A percentile compares a stretch with the other conserved stretches of the same genome.
Evolutionary conservation across 2,888 invertebrate genomes (phyloP).

Genomic region (Vesta saturnalis): DNA sequence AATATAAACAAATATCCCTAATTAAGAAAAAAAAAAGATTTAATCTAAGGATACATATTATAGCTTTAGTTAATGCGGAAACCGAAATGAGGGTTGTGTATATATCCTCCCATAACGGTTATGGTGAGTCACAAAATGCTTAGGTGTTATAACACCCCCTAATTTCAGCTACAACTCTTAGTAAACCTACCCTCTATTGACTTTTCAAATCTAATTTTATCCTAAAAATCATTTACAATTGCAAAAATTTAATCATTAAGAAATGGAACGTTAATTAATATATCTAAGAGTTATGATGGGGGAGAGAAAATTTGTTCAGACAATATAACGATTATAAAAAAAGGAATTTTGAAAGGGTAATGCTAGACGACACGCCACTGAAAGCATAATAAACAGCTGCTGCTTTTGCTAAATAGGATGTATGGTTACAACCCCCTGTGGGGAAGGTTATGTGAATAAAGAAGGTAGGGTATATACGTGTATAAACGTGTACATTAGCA

Average conservation of each 20-base stretch:
- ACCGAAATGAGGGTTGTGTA: constrained; percentile 28
- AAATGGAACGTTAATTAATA: constrained; percentile 24
- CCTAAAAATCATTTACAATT: neutral
- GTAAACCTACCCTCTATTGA: constrained; percentile 18
- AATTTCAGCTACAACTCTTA: neutral
- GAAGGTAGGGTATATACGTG: constrained; percentile 27
- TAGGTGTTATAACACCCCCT: constrained; percentile 26
- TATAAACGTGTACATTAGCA: constrained; percentile 16
- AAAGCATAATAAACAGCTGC: constrained; percentile 42
- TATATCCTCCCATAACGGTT: too few relatives aligned
- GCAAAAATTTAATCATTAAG: neutral
- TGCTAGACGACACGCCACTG: constrained; percentile 41
- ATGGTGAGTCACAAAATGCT: constrained; percentile 29
- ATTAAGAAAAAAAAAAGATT: too few relatives aligned
- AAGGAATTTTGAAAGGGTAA: constrained; percentile 30
- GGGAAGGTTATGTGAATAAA: constrained; percentile 33
- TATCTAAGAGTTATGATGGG: constrained; percentile 24
- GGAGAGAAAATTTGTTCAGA: constrained; percentile 11
- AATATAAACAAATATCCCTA: too few relatives aligned
- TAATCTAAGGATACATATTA: too few relatives aligned
- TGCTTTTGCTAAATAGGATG: constrained; percentile 41
- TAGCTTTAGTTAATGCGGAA: too few relatives aligned
- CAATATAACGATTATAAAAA: constrained; percentile 30
- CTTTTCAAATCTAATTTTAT: constrained; percentile 19
- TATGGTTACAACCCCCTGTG: constrained; percentile 40